These are phyloP conservation scores for Tenthredo distinguenda DNA, from an alignment of 2,888 invertebrate species.

Conservation along the genomic window DNA sequence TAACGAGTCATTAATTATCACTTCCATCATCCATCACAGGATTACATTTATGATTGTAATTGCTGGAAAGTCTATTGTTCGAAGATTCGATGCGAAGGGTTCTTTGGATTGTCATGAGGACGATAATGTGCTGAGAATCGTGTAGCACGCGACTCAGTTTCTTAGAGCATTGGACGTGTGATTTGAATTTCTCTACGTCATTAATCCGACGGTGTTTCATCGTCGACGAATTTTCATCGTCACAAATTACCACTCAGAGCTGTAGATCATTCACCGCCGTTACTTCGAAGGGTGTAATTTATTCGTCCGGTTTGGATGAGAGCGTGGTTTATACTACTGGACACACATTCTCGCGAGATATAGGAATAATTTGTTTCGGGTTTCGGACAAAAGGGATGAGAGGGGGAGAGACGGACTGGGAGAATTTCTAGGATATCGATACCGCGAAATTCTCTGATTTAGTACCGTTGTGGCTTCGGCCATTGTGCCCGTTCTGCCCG, in stretches of 20 bases:
- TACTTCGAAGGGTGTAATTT: not conserved
- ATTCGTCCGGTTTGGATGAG: not conserved
- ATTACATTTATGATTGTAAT: not conserved
- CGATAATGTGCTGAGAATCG: not conserved
- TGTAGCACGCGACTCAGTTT: not conserved
- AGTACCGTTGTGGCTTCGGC: constrained; percentile 33
- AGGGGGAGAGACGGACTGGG: not conserved
- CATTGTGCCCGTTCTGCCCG: constrained; percentile 23
- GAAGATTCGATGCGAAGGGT: not conserved
- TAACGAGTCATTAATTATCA: not conserved
- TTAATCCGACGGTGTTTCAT: not conserved
- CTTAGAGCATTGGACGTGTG: not conserved
- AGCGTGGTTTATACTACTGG: not conserved
- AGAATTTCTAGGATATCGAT: constrained; percentile 9
- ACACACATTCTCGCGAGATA: not conserved
- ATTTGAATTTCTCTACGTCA: not conserved
- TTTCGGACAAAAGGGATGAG: constrained; percentile 12
- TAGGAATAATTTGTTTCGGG: constrained; percentile 31
- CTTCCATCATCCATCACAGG: not conserved
- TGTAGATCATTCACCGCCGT: not conserved
- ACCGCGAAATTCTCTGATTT: constrained; percentile 31
- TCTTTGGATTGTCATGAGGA: not conserved
- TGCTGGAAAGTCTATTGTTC: not conserved
- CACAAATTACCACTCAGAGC: not conserved
- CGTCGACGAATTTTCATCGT: not conserved